A percentile compares a stretch with the other conserved stretches of the same genome.
These are phyloP conservation scores for Philopedon plagiatum DNA, from an alignment of 2,888 invertebrate species.

Conservation along the genomic window DNA sequence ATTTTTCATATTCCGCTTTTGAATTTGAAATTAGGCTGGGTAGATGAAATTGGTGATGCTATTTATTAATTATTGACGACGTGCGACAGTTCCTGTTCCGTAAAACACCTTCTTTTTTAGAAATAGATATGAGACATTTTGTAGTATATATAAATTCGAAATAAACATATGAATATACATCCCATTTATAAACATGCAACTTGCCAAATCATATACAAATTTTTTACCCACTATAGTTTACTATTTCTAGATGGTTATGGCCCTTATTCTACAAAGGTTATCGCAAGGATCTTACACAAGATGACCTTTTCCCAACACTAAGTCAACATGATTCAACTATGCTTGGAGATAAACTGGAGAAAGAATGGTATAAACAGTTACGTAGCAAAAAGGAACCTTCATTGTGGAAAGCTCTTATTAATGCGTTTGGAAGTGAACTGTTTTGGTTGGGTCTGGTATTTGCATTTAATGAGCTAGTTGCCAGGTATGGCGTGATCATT, in stretches of 20 bases:
- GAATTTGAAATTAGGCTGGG: too few relatives aligned
- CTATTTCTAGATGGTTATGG: constrained; percentile 69
- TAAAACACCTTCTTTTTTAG: too few relatives aligned
- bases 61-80: too few relatives aligned
- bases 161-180: too few relatives aligned
- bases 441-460: constrained; percentile 44
- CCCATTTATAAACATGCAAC: too few relatives aligned
- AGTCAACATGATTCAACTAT: constrained; percentile 66
- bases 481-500: constrained; percentile 52
- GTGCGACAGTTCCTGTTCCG: too few relatives aligned
- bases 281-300: constrained; percentile 68
- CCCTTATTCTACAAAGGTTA: constrained; percentile 69
- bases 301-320: constrained; percentile 70
- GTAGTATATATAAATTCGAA: too few relatives aligned
- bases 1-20: too few relatives aligned
- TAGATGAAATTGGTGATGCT: too few relatives aligned
- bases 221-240: too few relatives aligned
- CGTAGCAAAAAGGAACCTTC: constrained; percentile 53
- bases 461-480: constrained; percentile 45
- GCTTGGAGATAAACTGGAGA: constrained; percentile 67
- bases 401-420: constrained; percentile 54
- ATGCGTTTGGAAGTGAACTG: constrained; percentile 55
- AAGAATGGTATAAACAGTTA: constrained; percentile 58
- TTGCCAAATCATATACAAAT: too few relatives aligned
- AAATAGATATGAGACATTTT: too few relatives aligned